These are phyloP conservation scores for Pemphigus obesinymphae DNA, from an alignment of 1,140 invertebrate genomes.

Conservation along the genomic window DNA sequence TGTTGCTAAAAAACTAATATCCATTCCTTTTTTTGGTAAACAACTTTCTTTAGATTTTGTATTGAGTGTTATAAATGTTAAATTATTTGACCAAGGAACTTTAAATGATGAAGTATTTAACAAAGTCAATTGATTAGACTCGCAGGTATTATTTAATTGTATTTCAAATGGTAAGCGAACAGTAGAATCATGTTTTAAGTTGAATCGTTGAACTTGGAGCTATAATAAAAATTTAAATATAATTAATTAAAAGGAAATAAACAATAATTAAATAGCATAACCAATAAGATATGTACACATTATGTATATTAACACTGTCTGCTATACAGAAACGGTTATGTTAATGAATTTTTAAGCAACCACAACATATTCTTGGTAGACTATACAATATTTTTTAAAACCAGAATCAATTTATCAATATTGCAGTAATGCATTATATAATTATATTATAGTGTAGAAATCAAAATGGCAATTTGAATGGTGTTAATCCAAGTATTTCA, in stretches of 20 bases:
- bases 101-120: background rate
- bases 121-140: background rate
- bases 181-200: background rate
- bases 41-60: slow-evolving; percentile 5
- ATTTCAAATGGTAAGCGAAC: slow-evolving; percentile 28
- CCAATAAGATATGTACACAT: background rate
- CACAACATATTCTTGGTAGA: too few species aligned
- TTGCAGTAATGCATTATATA: too few species aligned
- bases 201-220: slow-evolving; percentile 11
- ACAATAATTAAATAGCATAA: background rate
- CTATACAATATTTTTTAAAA: too few species aligned
- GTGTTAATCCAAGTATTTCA: too few species aligned
- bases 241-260: background rate
- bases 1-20: slow-evolving; percentile 7
- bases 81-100: slow-evolving; percentile 21
- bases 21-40: background rate
- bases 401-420: too few species aligned
- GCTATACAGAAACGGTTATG: too few species aligned
- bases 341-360: too few species aligned
- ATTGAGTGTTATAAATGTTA: slow-evolving; percentile 4
- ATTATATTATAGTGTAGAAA: too few species aligned
- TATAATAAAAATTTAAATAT: background rate
- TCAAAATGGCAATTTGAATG: too few species aligned
- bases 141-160: background rate
- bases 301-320: too few species aligned